Evolutionary conservation across 2,888 invertebrate species (phyloP).

Genomic region (Synergus umbraculus): DNA sequence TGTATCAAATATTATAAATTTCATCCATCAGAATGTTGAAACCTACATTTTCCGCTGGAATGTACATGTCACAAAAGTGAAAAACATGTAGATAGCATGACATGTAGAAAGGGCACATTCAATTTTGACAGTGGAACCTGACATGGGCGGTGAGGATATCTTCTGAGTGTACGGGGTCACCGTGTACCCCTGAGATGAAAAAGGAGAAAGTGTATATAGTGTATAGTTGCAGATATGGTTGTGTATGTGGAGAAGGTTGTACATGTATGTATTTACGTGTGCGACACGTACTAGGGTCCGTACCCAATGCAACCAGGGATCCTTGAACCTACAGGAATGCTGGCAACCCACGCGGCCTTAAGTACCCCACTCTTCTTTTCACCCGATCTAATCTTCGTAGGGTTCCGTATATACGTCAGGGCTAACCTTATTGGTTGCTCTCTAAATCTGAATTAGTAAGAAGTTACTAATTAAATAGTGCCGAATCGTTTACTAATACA

Average conservation of each 20-base stretch:
- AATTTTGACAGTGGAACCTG: constrained; percentile 36
- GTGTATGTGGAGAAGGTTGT: background rate
- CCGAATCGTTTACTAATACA: too few species aligned
- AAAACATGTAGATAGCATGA: constrained; percentile 6
- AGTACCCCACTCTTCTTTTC: constrained; percentile 65
- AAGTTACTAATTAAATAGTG: too few species aligned
- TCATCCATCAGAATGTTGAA: background rate
- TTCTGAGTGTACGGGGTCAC: constrained; percentile 9
- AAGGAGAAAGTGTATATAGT: constrained; percentile 31
- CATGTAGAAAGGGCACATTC: constrained; percentile 28
- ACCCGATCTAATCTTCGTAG: constrained; percentile 67
- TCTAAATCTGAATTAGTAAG: too few species aligned
- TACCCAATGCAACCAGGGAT: constrained; percentile 66
- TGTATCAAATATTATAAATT: background rate
- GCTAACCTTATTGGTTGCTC: constrained; percentile 34
- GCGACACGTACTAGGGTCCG: constrained; percentile 36
- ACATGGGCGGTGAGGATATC: constrained; percentile 23
- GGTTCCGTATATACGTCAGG: constrained; percentile 60
- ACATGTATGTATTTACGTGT: constrained; percentile 3
- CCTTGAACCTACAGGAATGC: constrained; percentile 76
- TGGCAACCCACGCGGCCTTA: constrained; percentile 73
- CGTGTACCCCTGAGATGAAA: constrained; percentile 24
- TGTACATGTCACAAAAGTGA: background rate
- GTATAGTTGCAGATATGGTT: background rate
- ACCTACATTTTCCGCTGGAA: background rate